Conservation (phyloP, 2,888 invertebrate species). For the Acholoe squamosa region DNA sequence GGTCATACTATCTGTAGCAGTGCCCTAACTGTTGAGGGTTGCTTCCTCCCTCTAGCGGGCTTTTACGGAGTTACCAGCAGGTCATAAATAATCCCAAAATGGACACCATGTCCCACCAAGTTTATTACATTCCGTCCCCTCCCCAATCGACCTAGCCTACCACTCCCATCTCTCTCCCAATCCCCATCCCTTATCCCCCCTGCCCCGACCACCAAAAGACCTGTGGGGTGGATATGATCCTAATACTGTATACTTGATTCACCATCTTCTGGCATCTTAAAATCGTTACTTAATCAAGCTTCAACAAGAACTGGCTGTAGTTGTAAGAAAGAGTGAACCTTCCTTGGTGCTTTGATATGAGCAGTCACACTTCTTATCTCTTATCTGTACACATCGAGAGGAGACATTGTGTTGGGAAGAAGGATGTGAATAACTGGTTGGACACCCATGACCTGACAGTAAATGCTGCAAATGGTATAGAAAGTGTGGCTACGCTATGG, state of each 20-base stretch:
- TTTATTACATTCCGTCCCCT: conserved; percentile 14
- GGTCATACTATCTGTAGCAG: not conserved
- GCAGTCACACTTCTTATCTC: too few species aligned
- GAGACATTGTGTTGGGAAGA: not conserved
- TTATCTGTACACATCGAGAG: too few species aligned
- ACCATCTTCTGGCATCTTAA: too few species aligned
- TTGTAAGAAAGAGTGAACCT: too few species aligned
- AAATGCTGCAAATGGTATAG: too few species aligned
- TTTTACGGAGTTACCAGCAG: not conserved
- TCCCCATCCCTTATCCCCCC: not conserved
- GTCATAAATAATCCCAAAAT: conserved; percentile 33
- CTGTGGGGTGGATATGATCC: too few species aligned
- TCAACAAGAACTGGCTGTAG: too few species aligned
- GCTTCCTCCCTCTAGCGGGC: not conserved
- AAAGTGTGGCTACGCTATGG: too few species aligned
- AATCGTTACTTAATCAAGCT: too few species aligned
- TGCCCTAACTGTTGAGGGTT: conserved; percentile 33
- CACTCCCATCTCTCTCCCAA: not conserved
- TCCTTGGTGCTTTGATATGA: too few species aligned
- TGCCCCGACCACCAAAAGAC: too few species aligned
- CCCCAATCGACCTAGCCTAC: not conserved
- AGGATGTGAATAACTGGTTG: not conserved
- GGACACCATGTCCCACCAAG: not conserved
- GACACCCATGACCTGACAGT: not conserved
- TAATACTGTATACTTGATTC: too few species aligned